Evolutionary conservation across 2,797 vertebrate species (phyloP).

Genomic region (Xenopus petersii): DNA sequence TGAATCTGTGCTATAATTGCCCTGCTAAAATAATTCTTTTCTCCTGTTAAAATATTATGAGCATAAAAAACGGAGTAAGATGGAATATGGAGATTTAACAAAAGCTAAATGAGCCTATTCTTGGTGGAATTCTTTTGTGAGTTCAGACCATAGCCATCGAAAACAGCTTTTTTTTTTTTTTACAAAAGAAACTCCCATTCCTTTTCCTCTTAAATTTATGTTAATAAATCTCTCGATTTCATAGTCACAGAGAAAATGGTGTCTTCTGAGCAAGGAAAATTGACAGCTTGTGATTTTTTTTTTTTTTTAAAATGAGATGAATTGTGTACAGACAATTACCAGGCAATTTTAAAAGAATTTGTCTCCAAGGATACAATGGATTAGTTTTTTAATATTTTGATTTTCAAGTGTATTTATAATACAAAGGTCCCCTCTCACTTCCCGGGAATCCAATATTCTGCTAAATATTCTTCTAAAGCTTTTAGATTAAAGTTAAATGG

Average conservation of each 20-base stretch:
- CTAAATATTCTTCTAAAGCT: too few species aligned
- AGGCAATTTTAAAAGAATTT: slow-evolving; percentile 35
- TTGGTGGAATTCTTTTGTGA: slow-evolving; percentile 10
- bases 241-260: slow-evolving; percentile 18
- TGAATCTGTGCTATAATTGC: slow-evolving; percentile 19
- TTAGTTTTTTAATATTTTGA: slow-evolving; percentile 19
- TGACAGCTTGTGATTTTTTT: slow-evolving; percentile 35
- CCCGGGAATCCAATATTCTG: too few species aligned
- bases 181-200: neutral
- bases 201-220: slow-evolving; percentile 34
- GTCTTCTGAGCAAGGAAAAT: slow-evolving; percentile 24
- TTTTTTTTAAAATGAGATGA: slow-evolving; percentile 27
- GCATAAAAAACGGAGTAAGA: slow-evolving; percentile 4
- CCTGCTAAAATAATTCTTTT: slow-evolving; percentile 37
- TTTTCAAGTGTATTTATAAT: slow-evolving; percentile 8
- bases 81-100: slow-evolving; percentile 35
- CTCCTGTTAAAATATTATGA: slow-evolving; percentile 14
- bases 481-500: too few species aligned
- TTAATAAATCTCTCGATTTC: slow-evolving; percentile 42
- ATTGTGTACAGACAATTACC: slow-evolving; percentile 42
- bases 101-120: slow-evolving; percentile 35
- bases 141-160: slow-evolving; percentile 11
- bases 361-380: slow-evolving; percentile 26
- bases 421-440: too few species aligned
- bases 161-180: slow-evolving; percentile 22